Evolutionary conservation across 2,113 vertebrate species (phyloP).

Genomic region (Microtus pennsylvanicus): DNA sequence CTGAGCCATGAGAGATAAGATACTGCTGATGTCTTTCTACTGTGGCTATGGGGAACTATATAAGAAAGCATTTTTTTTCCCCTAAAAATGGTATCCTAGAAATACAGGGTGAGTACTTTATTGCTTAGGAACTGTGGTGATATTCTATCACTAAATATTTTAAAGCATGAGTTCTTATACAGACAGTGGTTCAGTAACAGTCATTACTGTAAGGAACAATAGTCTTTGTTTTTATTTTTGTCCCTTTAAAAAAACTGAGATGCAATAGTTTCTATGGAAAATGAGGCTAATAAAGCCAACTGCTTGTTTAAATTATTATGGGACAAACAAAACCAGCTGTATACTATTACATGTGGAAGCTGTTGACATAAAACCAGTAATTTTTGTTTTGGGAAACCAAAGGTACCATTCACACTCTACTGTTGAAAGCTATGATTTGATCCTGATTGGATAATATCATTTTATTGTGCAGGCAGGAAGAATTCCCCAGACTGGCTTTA

Average conservation of each 20-base stretch:
- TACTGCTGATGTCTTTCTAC: constrained; percentile 34
- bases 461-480: constrained; percentile 51
- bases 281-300: constrained; percentile 63
- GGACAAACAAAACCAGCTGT: constrained; percentile 64
- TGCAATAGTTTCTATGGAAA: constrained; percentile 1
- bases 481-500: constrained; percentile 32
- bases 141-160: not conserved
- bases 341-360: constrained; percentile 57
- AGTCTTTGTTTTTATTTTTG: constrained; percentile 59
- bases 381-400: constrained; percentile 72
- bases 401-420: constrained; percentile 64
- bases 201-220: not conserved
- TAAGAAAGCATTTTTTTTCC: constrained; percentile 54
- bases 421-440: constrained; percentile 24
- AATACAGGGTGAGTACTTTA: not conserved
- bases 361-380: constrained; percentile 59
- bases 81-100: constrained; percentile 4
- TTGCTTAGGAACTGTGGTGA: not conserved
- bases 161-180: not conserved
- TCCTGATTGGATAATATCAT: constrained; percentile 62
- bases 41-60: constrained; percentile 41
- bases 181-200: not conserved
- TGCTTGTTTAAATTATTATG: constrained; percentile 70
- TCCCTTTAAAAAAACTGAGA: constrained; percentile 14
- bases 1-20: constrained; percentile 60